Conservation (phyloP, 2,113 vertebrate genomes). For the Cyprinodon brontotheroides region DNA sequence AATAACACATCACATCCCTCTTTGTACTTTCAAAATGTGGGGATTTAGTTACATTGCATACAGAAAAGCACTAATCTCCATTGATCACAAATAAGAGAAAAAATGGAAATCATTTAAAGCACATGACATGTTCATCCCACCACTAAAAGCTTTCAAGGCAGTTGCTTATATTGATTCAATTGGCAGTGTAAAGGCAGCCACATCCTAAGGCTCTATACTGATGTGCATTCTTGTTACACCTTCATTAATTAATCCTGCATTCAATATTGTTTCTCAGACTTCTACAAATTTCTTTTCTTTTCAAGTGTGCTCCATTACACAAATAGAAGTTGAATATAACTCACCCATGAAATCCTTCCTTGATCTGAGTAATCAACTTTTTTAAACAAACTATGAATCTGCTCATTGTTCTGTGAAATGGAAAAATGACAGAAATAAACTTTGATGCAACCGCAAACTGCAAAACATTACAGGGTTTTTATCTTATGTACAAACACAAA, state of each 20-base stretch:
- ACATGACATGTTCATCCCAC: not conserved
- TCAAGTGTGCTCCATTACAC: conserved; percentile 19
- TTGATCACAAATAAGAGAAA: not conserved
- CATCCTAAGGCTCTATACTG: not conserved
- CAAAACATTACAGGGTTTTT: not conserved
- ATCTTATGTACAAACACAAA: too few species aligned
- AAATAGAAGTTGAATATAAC: conserved; percentile 27
- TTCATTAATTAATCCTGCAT: conserved; percentile 13
- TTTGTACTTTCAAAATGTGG: not conserved
- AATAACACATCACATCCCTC: conserved; percentile 1
- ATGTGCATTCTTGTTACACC: not conserved
- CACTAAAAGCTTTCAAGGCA: not conserved
- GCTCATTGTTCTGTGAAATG: conserved; percentile 75
- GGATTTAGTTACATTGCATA: not conserved
- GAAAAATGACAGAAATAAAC: conserved; percentile 37
- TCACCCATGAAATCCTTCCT: conserved; percentile 80
- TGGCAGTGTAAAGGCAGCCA: not conserved
- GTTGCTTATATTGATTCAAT: not conserved
- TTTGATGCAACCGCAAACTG: too few species aligned
- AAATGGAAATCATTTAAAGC: not conserved
- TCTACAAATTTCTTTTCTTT: not conserved
- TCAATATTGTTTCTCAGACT: conserved; percentile 4
- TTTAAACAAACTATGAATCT: conserved; percentile 81
- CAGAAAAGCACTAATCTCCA: not conserved
- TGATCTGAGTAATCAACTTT: conserved; percentile 80